phyloP scores from a whole-genome alignment of 2,797 vertebrate species.

The Furcifer pardalis region DNA sequence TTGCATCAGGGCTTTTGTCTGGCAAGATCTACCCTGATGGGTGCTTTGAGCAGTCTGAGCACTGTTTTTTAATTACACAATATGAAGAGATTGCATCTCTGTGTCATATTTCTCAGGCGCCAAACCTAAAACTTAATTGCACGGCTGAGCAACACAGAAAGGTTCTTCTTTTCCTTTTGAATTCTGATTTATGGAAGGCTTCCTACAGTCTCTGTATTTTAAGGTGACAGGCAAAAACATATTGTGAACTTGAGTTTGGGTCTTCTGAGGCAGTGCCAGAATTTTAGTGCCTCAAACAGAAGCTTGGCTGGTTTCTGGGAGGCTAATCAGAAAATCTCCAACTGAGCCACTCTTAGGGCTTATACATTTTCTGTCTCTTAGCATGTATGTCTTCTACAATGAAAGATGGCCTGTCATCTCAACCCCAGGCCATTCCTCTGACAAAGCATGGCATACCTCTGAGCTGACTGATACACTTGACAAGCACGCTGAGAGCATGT shows the following conservation, averaged over 20 bases:
- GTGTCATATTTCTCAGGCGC: conserved; percentile 32
- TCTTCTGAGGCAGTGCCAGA: conserved; percentile 22
- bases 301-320: no score
- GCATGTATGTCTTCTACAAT: neutral
- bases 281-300: neutral
- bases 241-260: neutral
- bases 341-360: neutral
- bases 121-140: conserved; percentile 37
- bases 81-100: conserved; percentile 31
- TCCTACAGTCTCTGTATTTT: conserved; percentile 17
- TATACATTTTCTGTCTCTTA: neutral
- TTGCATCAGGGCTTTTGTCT: conserved; percentile 5
- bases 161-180: conserved; percentile 25
- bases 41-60: conserved; percentile 8
- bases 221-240: conserved; percentile 14
- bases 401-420: neutral
- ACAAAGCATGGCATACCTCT: neutral
- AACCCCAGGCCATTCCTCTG: neutral
- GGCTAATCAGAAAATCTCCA: neutral
- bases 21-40: conserved; percentile 6
- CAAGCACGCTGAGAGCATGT: neutral
- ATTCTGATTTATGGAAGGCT: neutral
- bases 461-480: neutral
- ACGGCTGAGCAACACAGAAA: conserved; percentile 32
- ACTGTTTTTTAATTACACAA: conserved; percentile 30